These are phyloP conservation scores for Psammodynastes pulverulentus DNA, from an alignment of 2,113 vertebrate species.

Conservation along the genomic window DNA sequence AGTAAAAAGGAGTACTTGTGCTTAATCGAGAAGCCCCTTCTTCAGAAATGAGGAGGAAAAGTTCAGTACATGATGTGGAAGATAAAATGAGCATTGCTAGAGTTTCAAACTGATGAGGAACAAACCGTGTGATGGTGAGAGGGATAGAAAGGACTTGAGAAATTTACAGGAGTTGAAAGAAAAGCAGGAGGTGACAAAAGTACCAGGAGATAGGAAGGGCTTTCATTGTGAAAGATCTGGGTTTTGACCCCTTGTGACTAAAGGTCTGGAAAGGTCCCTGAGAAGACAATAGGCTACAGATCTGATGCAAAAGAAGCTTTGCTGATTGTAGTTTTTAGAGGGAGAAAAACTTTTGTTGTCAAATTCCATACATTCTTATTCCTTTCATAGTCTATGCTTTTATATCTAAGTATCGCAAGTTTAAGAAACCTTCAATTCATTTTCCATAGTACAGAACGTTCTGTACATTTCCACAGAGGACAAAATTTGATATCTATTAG, in stretches of 20 bases:
- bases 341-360: background rate
- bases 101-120: background rate
- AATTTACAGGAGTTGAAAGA: background rate
- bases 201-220: constrained; percentile 2
- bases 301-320: background rate
- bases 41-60: background rate
- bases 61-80: background rate
- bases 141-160: background rate
- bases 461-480: background rate
- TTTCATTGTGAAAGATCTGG: constrained; percentile 1
- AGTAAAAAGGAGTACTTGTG: background rate
- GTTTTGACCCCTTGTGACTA: background rate
- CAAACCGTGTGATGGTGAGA: background rate
- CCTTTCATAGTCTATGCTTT: background rate
- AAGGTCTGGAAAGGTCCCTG: background rate
- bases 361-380: background rate
- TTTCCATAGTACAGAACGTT: background rate
- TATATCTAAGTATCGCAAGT: background rate
- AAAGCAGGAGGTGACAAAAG: constrained; percentile 7
- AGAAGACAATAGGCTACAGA: constrained; percentile 3
- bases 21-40: background rate
- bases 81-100: background rate
- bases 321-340: background rate
- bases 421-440: background rate
- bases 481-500: background rate